Percentiles rank a stretch among this genome's conserved stretches.
Evolutionary conservation across 2,888 invertebrate species (phyloP).

Genomic region (Helobdella robusta): DNA sequence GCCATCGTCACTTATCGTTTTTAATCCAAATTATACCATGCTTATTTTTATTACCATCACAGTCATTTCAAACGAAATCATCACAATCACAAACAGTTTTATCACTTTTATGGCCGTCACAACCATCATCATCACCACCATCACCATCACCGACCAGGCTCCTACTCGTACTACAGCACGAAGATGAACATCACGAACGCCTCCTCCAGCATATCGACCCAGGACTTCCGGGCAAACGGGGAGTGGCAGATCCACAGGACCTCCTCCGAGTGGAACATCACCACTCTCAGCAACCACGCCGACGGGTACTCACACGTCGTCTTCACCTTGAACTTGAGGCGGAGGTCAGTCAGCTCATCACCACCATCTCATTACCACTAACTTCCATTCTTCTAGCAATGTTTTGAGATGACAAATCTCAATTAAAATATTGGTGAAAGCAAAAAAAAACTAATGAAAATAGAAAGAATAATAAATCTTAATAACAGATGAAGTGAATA

Average conservation of each 20-base stretch:
- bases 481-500: too few species aligned
- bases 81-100: not conserved
- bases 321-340: conserved; percentile 32
- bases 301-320: conserved; percentile 35
- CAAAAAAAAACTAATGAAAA: too few species aligned
- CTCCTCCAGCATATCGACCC: conserved; percentile 24
- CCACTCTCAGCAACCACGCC: conserved; percentile 30
- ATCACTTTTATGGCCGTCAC: not conserved
- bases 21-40: too few species aligned
- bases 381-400: too few species aligned
- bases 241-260: conserved; percentile 34
- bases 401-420: too few species aligned
- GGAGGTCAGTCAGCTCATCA: too few species aligned
- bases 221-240: conserved; percentile 32
- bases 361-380: too few species aligned
- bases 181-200: conserved; percentile 30
- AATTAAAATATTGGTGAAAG: too few species aligned
- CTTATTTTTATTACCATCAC: too few species aligned
- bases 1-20: too few species aligned
- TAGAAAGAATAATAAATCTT: too few species aligned
- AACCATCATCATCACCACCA: not conserved
- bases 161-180: conserved; percentile 30
- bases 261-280: conserved; percentile 31
- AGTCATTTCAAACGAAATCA: too few species aligned
- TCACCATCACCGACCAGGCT: conserved; percentile 12